Evolutionary conservation across 2,797 vertebrate genomes (phyloP), one percentile per base, ranked within the genome.

Genomic region (Cygnus olor): DNA sequence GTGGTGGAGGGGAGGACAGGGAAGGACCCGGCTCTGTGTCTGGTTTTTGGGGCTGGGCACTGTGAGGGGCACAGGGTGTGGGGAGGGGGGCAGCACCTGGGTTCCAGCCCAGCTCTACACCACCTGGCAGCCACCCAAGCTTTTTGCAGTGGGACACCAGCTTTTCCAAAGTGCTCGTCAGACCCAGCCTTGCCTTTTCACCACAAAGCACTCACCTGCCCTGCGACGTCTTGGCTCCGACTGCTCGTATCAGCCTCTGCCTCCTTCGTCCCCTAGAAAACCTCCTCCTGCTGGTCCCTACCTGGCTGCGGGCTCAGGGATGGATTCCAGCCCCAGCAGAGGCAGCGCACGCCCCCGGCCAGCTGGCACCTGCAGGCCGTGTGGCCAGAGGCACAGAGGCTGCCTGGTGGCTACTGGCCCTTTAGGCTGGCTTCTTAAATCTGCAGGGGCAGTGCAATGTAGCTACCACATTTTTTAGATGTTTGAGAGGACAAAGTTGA

Each of bases 401-500:
- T 85, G 73, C 77, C 82, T 34, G 47, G 25, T 60, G 90, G 90
- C 86, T 69, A 74, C 69, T 91, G 93, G 90, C 53, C 74, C 87
- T 81, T 89, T 66, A 0, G 1, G 12, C 45, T 56, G 57, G 32
- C 78, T 89, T 56, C 45, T 87, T 88, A 80, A 90, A 80, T 80
- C 88, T 74, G 38, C 88, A 19, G 2, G 12, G 28, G 65, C 64
- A 44, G 65, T 89, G 95, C 93, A 94, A 65, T 54, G 69, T 78
- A 86, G 87, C 90, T 87, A 94, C 68, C 82, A 91, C 63, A 94
- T 89, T 86, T 90, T 88, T 93, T 8, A 88, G 79, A 96, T 94
- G 88, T 85, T 95, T 65, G 63, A 80, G 84, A 91, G 93, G 84
- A 88, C 81, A 92, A 36, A 91, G 30, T 38, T 89, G 95, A 94